phyloP scores from a whole-genome alignment of 2,113 vertebrate species.

The Brienomyrus brachyistius region DNA sequence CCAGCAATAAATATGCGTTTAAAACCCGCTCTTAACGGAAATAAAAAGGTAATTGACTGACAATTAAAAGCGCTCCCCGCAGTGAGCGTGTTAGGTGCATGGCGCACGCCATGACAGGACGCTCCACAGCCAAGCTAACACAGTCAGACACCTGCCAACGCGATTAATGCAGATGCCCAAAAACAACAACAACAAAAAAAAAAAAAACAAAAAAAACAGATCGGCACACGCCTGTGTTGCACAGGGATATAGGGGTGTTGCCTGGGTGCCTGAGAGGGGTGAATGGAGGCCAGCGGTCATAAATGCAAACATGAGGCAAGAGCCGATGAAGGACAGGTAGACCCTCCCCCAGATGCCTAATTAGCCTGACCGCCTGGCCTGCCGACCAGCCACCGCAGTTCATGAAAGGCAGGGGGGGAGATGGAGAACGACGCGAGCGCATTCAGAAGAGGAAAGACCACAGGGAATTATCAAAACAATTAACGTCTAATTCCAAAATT shows the following conservation, averaged over 20 bases:
- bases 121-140: slow-evolving; percentile 19
- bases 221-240: not conserved
- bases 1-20: not conserved
- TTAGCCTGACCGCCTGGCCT: slow-evolving; percentile 67
- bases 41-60: slow-evolving; percentile 27
- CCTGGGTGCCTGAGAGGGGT: not conserved
- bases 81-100: slow-evolving; percentile 16
- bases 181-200: not conserved
- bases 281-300: not conserved
- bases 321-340: slow-evolving; percentile 26
- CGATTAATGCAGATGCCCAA: slow-evolving; percentile 17
- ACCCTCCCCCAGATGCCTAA: slow-evolving; percentile 43
- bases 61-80: slow-evolving; percentile 29
- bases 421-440: slow-evolving; percentile 28
- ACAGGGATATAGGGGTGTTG: not conserved
- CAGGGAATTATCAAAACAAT: slow-evolving; percentile 89
- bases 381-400: slow-evolving; percentile 61
- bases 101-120: not conserved
- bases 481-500: slow-evolving; percentile 84
- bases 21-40: not conserved
- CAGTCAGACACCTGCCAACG: slow-evolving; percentile 37
- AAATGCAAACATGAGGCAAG: slow-evolving; percentile 23
- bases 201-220: not conserved
- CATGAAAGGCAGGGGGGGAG: slow-evolving; percentile 42
- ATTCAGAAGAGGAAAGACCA: slow-evolving; percentile 49